Percentiles rank a stretch among this genome's conserved stretches.
phyloP scores from a whole-genome alignment of 2,797 vertebrate genomes.

The Pipistrellus kuhlii region DNA sequence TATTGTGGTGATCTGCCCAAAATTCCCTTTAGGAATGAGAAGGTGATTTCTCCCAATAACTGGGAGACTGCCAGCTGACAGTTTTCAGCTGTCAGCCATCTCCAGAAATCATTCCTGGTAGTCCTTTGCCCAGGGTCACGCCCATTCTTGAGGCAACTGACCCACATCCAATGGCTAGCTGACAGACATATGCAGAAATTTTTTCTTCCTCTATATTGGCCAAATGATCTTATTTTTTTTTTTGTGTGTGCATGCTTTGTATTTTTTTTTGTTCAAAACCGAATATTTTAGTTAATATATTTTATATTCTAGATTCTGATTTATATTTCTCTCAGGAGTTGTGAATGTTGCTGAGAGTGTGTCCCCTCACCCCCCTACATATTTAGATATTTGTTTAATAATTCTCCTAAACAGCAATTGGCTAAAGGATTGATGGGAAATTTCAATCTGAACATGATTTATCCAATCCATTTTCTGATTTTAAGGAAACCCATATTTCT shows the following conservation, averaged over 20 bases:
- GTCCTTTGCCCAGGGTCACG: not conserved
- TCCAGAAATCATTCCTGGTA: not conserved
- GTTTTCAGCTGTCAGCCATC: not conserved
- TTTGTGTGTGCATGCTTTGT: not conserved
- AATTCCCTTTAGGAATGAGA: not conserved
- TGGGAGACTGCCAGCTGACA: not conserved
- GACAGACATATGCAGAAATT: not conserved
- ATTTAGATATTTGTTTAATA: not conserved
- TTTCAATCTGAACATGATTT: not conserved
- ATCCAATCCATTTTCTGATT: not conserved
- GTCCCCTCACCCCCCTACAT: too few relatives aligned
- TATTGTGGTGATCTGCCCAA: not conserved
- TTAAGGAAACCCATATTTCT: not conserved
- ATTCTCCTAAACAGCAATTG: conserved; percentile 3
- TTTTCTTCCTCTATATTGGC: not conserved
- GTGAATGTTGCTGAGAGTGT: not conserved
- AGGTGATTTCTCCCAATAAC: not conserved
- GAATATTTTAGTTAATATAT: not conserved
- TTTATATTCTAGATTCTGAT: not conserved
- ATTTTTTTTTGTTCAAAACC: not conserved
- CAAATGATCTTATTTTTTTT: not conserved
- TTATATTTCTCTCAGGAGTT: not conserved
- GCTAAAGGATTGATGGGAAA: not conserved
- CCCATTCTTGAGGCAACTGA: not conserved
- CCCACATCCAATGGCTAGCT: too few relatives aligned